These are phyloP conservation scores for Mastomys coucha DNA, from an alignment of 2,113 vertebrate species.

Conservation along the genomic window DNA sequence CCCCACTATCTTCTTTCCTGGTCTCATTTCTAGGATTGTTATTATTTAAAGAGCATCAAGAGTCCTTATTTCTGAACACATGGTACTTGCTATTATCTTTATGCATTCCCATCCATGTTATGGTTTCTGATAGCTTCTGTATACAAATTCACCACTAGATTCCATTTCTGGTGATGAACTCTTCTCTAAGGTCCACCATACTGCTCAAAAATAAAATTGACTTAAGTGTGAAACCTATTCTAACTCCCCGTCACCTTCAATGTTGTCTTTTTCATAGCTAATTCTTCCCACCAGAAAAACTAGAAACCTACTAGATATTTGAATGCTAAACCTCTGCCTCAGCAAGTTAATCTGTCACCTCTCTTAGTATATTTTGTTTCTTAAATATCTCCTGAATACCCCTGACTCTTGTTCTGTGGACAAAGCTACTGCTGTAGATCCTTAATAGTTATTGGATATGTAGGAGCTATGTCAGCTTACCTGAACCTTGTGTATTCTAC, in stretches of 20 bases:
- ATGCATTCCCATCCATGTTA: not conserved
- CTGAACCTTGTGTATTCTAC: not conserved
- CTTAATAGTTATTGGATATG: not conserved
- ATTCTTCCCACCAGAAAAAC: not conserved
- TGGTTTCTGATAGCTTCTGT: conserved; percentile 1
- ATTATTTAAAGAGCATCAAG: not conserved
- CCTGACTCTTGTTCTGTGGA: not conserved
- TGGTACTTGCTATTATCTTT: not conserved
- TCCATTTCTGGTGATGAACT: not conserved
- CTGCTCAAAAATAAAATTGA: not conserved
- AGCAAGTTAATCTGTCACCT: not conserved
- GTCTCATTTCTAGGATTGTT: not conserved
- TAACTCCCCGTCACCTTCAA: not conserved
- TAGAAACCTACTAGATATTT: conserved; percentile 30
- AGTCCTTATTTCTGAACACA: conserved; percentile 2
- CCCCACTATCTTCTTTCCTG: not conserved
- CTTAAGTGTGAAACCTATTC: not conserved
- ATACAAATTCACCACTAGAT: not conserved
- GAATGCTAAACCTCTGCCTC: not conserved
- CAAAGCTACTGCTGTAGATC: not conserved
- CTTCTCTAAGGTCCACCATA: not conserved
- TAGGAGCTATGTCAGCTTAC: not conserved
- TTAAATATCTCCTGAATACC: not conserved
- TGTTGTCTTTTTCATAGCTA: not conserved
- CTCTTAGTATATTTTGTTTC: not conserved